Conservation (phyloP, 2,888 invertebrate species). For the Elaeidobius kamerunicus region DNA sequence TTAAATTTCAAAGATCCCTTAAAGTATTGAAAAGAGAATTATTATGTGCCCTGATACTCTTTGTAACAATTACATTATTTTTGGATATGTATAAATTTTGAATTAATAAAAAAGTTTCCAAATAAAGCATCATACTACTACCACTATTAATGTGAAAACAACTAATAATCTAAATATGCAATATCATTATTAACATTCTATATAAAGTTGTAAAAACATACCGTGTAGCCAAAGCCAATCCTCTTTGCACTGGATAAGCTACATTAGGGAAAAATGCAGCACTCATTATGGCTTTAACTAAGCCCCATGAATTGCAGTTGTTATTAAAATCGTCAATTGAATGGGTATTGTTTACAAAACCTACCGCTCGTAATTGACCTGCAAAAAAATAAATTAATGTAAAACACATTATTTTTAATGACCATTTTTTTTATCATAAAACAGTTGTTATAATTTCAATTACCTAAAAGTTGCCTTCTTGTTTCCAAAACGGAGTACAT, state of each 20-base stretch:
- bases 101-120: too few relatives aligned
- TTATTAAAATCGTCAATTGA: conserved; percentile 78
- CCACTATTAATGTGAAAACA: too few relatives aligned
- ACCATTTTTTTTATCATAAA: background rate
- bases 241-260: conserved; percentile 49
- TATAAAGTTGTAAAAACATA: too few relatives aligned
- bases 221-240: conserved; percentile 53
- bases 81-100: too few relatives aligned
- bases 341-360: conserved; percentile 64
- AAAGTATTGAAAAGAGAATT: too few relatives aligned
- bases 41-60: too few relatives aligned
- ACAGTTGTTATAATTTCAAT: too few relatives aligned
- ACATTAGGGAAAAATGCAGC: conserved; percentile 91
- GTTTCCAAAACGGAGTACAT: conserved; percentile 91
- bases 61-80: too few relatives aligned
- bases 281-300: conserved; percentile 85
- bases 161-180: too few relatives aligned
- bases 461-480: conserved; percentile 71
- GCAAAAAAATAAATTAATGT: conserved; percentile 1
- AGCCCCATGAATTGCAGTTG: conserved; percentile 84
- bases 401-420: background rate
- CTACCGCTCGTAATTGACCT: conserved; percentile 70
- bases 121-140: too few relatives aligned
- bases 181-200: too few relatives aligned
- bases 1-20: too few relatives aligned